A percentile compares a stretch with the other conserved stretches of the same genome.
Evolutionary conservation across 2,113 vertebrate genomes (phyloP).

Genomic region (Panurus biarmicus): DNA sequence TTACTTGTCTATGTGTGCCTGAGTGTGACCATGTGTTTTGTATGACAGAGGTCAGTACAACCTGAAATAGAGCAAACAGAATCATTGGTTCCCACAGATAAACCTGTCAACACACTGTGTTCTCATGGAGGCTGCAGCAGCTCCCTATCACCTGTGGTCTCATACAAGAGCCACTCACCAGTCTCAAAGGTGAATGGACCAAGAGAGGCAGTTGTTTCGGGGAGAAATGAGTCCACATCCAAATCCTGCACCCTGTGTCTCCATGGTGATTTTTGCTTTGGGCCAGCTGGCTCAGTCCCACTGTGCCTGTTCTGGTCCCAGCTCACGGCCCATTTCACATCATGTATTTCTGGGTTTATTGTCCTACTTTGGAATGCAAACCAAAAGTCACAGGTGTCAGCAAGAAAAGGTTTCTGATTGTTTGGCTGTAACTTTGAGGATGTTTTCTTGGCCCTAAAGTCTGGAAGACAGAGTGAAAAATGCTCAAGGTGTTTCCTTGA

Average conservation of each 20-base stretch:
- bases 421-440: neutral
- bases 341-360: neutral
- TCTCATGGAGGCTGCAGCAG: neutral
- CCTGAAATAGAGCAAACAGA: neutral
- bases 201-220: neutral
- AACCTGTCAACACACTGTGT: neutral
- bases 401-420: neutral
- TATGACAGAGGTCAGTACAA: neutral
- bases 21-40: accelerated
- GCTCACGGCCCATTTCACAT: neutral
- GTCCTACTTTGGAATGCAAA: neutral
- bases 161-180: accelerated
- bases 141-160: neutral
- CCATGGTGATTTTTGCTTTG: neutral
- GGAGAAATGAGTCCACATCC: neutral
- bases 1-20: neutral
- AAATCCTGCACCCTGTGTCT: neutral
- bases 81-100: neutral
- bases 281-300: neutral
- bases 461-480: neutral
- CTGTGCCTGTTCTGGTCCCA: neutral
- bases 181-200: neutral
- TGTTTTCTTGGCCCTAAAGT: neutral
- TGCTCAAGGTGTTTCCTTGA: neutral
- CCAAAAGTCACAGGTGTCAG: neutral